These are phyloP conservation scores for Drosophila sechellia DNA, from an alignment of 1,140 invertebrate genomes.

Conservation along the genomic window DNA sequence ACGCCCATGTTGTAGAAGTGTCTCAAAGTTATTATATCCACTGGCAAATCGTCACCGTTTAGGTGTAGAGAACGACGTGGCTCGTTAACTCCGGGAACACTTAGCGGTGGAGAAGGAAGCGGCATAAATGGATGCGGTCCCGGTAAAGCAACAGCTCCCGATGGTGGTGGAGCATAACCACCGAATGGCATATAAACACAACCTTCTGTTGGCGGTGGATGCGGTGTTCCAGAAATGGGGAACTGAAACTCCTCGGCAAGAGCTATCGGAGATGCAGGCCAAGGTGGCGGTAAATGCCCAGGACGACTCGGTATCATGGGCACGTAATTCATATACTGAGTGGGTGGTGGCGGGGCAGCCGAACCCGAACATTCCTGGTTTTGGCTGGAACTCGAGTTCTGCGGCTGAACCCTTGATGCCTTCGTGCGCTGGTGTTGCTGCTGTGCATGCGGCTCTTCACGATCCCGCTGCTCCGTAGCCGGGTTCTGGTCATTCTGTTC, in stretches of 20 bases:
- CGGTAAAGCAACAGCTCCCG: constrained; percentile 3
- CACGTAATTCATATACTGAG: constrained; percentile 53
- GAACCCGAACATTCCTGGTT: constrained; percentile 1
- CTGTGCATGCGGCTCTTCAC: constrained; percentile 10
- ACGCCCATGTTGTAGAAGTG: constrained; percentile 89
- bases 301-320: constrained; percentile 18
- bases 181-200: constrained; percentile 59
- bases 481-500: constrained; percentile 8
- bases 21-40: constrained; percentile 87
- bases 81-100: constrained; percentile 20
- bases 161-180: constrained; percentile 30
- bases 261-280: constrained; percentile 27
- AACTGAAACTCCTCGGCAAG: constrained; percentile 46
- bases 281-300: constrained; percentile 18
- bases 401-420: not conserved
- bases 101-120: constrained; percentile 10
- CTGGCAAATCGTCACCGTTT: constrained; percentile 86
- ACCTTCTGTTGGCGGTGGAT: constrained; percentile 22
- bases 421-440: constrained; percentile 30
- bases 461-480: constrained; percentile 9
- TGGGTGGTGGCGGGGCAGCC: not conserved
- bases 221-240: constrained; percentile 15
- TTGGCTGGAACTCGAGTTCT: constrained; percentile 6
- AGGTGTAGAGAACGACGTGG: constrained; percentile 84
- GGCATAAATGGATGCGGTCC: constrained; percentile 21